These are phyloP conservation scores for Apistogramma diplotaenia DNA, from an alignment of 2,113 vertebrate genomes.

Conservation along the genomic window DNA sequence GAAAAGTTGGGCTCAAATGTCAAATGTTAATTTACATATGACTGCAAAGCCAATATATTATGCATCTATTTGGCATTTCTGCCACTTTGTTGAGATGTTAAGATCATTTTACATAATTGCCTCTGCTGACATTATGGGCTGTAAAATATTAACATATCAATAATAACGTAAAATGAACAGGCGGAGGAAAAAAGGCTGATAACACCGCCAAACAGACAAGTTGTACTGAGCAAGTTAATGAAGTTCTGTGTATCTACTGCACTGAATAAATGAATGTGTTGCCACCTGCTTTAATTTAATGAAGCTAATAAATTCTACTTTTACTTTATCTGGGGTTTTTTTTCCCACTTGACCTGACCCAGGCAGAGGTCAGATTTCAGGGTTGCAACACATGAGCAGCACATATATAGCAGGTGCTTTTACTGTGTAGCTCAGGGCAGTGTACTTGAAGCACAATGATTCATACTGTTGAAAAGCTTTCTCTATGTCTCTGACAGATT, in stretches of 20 bases:
- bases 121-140: slow-evolving; percentile 2
- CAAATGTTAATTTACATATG: neutral
- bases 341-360: neutral
- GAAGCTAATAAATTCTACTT: slow-evolving; percentile 10
- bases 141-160: slow-evolving; percentile 37
- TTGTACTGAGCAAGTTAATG: slow-evolving; percentile 29
- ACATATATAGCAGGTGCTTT: neutral
- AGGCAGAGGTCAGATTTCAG: neutral
- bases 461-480: neutral
- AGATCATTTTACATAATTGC: slow-evolving; percentile 16
- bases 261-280: slow-evolving; percentile 12
- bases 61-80: slow-evolving; percentile 7
- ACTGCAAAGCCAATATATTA: neutral
- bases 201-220: neutral
- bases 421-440: neutral
- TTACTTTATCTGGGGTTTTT: neutral
- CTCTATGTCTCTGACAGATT: neutral
- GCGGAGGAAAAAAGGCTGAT: slow-evolving; percentile 16
- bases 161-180: slow-evolving; percentile 17
- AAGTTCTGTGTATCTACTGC: slow-evolving; percentile 24
- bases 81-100: neutral
- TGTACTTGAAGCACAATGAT: neutral
- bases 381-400: neutral
- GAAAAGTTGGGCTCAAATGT: neutral
- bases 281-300: slow-evolving; percentile 36